phyloP scores from a whole-genome alignment of 2,113 vertebrate genomes.

The Ursus arctos region DNA sequence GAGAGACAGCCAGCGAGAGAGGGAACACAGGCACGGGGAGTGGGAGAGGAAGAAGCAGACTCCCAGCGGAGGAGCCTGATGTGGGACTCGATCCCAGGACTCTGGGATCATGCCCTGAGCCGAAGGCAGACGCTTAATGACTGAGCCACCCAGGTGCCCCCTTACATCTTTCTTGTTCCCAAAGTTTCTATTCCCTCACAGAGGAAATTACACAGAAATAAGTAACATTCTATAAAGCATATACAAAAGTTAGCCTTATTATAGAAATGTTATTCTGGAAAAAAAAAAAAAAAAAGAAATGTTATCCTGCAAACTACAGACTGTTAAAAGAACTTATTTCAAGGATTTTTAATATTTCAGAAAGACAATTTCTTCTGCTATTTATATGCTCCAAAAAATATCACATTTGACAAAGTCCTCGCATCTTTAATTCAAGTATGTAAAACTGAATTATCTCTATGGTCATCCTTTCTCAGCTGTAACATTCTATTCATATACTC shows the following conservation, averaged over 20 bases:
- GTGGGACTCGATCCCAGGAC: too few species aligned
- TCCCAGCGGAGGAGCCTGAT: too few species aligned
- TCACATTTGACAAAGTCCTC: neutral
- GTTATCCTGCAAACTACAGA: neutral
- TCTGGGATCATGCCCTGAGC: too few species aligned
- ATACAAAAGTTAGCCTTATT: neutral
- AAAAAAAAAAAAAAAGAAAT: constrained; percentile 57
- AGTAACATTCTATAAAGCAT: neutral
- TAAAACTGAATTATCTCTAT: neutral
- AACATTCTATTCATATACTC: neutral
- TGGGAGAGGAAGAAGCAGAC: too few species aligned
- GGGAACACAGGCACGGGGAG: too few species aligned
- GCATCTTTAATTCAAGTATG: neutral
- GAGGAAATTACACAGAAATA: neutral
- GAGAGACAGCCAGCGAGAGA: too few species aligned
- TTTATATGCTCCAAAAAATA: neutral
- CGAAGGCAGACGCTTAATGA: too few species aligned
- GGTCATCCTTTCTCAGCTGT: neutral
- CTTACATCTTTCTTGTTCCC: constrained; percentile 2
- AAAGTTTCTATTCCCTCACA: neutral
- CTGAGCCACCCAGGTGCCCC: too few species aligned
- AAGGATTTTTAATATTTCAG: neutral
- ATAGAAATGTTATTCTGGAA: constrained; percentile 42
- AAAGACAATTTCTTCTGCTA: neutral
- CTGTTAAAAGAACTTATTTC: neutral